Evolutionary conservation across 2,888 invertebrate genomes (phyloP).

Genomic region (Tolmerus cingulatus): DNA sequence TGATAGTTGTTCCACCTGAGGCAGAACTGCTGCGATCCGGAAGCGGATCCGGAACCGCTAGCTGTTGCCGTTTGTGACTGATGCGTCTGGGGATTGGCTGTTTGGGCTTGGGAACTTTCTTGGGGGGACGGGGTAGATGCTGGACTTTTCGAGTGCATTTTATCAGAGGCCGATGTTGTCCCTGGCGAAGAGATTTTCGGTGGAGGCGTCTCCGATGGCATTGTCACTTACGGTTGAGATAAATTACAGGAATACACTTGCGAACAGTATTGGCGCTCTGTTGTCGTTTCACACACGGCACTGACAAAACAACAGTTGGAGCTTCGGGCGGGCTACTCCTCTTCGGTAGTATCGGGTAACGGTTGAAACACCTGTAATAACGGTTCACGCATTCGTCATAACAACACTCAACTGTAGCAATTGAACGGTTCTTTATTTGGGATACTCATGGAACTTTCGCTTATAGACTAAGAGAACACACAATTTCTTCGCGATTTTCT

Average conservation of each 20-base stretch:
- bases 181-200: constrained; percentile 48
- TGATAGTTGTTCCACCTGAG: constrained; percentile 94
- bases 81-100: background rate
- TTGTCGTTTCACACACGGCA: constrained; percentile 26
- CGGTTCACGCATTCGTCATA: constrained; percentile 44
- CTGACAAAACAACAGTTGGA: background rate
- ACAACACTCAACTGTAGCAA: background rate
- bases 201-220: constrained; percentile 54
- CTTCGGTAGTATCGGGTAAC: background rate
- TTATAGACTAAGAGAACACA: constrained; percentile 1
- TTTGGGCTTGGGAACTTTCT: constrained; percentile 21
- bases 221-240: constrained; percentile 36
- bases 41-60: constrained; percentile 43
- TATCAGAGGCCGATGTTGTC: constrained; percentile 23
- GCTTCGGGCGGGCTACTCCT: background rate
- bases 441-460: background rate
- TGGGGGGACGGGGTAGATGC: constrained; percentile 41
- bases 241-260: background rate
- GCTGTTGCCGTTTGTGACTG: background rate
- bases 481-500: background rate
- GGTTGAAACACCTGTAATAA: constrained; percentile 42
- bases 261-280: constrained; percentile 11
- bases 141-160: constrained; percentile 39
- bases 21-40: constrained; percentile 82
- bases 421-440: background rate